phyloP scores from a whole-genome alignment of 2,113 vertebrate species.

The Lota lota region DNA sequence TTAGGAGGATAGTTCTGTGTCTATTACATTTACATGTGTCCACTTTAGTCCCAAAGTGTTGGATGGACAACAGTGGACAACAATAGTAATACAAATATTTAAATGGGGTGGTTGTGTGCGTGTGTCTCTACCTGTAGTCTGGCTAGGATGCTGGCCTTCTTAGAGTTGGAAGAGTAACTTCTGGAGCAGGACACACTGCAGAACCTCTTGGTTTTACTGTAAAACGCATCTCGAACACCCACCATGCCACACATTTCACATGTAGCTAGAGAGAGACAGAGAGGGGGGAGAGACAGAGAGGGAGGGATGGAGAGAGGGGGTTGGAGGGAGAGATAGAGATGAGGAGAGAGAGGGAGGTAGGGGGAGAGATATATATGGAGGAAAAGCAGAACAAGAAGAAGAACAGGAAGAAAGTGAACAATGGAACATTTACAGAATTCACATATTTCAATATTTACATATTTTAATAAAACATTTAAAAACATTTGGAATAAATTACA shows the following conservation, averaged over 20 bases:
- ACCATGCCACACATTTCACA: constrained; percentile 98
- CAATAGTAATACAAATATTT: neutral
- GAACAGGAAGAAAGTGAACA: neutral
- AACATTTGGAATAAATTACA: too few species aligned
- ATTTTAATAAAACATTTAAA: too few species aligned
- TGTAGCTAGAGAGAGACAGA: constrained; percentile 74
- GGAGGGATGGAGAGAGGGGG: neutral
- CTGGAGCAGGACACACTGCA: constrained; percentile 96
- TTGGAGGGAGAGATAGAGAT: neutral
- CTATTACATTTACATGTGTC: too few species aligned
- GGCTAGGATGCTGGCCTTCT: constrained; percentile 98
- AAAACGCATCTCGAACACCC: constrained; percentile 93
- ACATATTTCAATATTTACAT: too few species aligned
- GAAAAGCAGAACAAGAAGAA: neutral
- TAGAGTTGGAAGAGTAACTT: constrained; percentile 96
- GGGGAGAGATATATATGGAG: neutral
- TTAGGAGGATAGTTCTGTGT: too few species aligned
- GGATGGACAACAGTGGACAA: too few species aligned
- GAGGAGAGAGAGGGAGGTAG: neutral
- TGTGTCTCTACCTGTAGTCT: constrained; percentile 86
- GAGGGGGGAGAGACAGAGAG: neutral
- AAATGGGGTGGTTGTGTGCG: neutral
- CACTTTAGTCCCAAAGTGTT: too few species aligned
- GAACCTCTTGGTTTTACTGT: constrained; percentile 96
- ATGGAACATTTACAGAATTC: too few species aligned